Conservation (phyloP, 2,113 vertebrate genomes). For the Kryptolebias marmoratus region DNA sequence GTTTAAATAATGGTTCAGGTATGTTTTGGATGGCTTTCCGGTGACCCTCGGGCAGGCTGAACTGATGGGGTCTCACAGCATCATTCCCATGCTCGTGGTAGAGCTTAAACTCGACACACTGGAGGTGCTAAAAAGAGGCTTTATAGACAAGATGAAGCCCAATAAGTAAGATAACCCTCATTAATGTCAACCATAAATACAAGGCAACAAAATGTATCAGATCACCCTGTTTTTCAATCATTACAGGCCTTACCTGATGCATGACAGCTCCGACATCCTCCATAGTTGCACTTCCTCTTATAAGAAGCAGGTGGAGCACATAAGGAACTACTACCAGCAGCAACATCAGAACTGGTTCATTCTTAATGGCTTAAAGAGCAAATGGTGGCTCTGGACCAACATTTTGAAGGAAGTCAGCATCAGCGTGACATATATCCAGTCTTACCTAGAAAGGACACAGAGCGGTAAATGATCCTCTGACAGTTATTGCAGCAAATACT, state of each 20-base stretch:
- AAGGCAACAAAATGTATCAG: not conserved
- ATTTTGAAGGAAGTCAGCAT: constrained; percentile 79
- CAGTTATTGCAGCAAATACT: not conserved
- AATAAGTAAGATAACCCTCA: constrained; percentile 77
- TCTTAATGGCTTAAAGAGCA: constrained; percentile 85
- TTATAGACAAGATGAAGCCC: constrained; percentile 77
- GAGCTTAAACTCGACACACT: constrained; percentile 86
- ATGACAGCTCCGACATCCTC: constrained; percentile 86
- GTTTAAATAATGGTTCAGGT: constrained; percentile 73
- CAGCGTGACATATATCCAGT: constrained; percentile 82
- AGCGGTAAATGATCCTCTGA: constrained; percentile 78
- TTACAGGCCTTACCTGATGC: constrained; percentile 77
- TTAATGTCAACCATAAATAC: not conserved
- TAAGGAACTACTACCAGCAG: constrained; percentile 81
- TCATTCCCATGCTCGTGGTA: constrained; percentile 88
- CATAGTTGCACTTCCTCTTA: constrained; percentile 83
- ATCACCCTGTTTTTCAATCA: constrained; percentile 5
- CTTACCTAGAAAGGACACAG: constrained; percentile 84
- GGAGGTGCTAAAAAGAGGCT: constrained; percentile 88
- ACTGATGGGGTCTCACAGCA: constrained; percentile 81
- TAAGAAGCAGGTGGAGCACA: constrained; percentile 75
- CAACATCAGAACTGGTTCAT: constrained; percentile 90
- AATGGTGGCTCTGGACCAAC: constrained; percentile 89
- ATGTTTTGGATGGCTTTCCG: constrained; percentile 93
- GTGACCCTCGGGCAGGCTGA: constrained; percentile 84